Evolutionary conservation across 2,113 vertebrate genomes (phyloP).

Genomic region (Malurus cyaneus): DNA sequence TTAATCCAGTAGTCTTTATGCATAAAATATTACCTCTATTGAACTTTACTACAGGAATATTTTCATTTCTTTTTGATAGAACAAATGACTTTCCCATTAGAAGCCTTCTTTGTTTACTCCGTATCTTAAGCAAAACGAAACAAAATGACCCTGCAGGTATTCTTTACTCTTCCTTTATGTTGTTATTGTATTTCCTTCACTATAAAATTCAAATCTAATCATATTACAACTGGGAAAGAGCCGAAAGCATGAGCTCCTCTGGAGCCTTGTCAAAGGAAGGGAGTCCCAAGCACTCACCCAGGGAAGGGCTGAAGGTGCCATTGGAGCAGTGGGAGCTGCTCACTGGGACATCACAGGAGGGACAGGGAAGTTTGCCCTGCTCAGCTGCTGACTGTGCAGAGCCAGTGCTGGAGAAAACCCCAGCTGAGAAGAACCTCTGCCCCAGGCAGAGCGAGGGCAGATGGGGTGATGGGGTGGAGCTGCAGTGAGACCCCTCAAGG

Average conservation of each 20-base stretch:
- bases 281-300: accelerated
- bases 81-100: background rate
- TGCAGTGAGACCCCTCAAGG: background rate
- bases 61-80: background rate
- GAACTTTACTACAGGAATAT: background rate
- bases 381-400: background rate
- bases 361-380: background rate
- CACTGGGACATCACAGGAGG: background rate
- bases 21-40: background rate
- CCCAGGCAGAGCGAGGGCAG: background rate
- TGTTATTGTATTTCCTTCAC: background rate
- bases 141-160: background rate
- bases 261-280: background rate
- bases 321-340: background rate
- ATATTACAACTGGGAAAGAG: background rate
- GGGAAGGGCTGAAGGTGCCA: background rate
- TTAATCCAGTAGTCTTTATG: background rate
- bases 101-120: background rate
- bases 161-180: background rate
- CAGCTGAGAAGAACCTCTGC: background rate
- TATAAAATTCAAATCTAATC: background rate
- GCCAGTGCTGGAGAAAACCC: background rate
- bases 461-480: background rate
- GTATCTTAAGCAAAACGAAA: background rate
- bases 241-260: background rate